Percentiles rank a stretch among this genome's conserved stretches.
Evolutionary conservation across 2,797 vertebrate genomes (phyloP).

Genomic region (Siniperca scherzeri): DNA sequence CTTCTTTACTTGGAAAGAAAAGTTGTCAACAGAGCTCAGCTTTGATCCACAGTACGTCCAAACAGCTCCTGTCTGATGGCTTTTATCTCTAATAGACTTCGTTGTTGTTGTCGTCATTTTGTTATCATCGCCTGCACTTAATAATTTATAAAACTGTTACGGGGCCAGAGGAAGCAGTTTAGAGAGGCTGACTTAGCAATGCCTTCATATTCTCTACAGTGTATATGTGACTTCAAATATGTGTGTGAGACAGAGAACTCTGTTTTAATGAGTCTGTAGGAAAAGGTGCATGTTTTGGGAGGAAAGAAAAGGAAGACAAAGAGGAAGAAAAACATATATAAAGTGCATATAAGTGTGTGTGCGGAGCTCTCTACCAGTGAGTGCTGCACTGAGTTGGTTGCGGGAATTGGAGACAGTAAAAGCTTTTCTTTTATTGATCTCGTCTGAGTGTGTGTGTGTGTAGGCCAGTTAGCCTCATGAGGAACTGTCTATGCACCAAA

Average conservation of each 20-base stretch:
- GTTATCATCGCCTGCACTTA: conserved; percentile 38
- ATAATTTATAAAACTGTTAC: conserved; percentile 62
- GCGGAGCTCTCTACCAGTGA: conserved; percentile 21
- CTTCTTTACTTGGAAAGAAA: neutral
- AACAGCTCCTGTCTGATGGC: conserved; percentile 1
- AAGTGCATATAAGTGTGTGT: neutral
- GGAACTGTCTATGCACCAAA: conserved; percentile 29
- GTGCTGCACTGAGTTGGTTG: conserved; percentile 56
- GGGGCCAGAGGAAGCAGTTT: neutral
- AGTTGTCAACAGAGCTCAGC: too few species aligned
- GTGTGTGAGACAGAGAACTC: accelerated
- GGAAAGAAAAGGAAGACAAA: neutral
- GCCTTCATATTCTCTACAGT: neutral
- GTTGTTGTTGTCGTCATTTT: conserved; percentile 39
- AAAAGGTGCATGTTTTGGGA: neutral
- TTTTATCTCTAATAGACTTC: conserved; percentile 3
- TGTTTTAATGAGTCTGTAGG: neutral
- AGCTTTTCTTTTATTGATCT: conserved; percentile 79
- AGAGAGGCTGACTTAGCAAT: neutral
- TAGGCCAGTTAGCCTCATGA: conserved; percentile 1
- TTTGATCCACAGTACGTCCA: neutral
- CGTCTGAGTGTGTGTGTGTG: conserved; percentile 28
- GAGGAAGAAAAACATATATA: neutral
- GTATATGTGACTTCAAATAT: neutral
- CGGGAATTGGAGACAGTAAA: conserved; percentile 73